These are phyloP conservation scores for Nothocercus julius DNA, from an alignment of 2,113 vertebrate species.

Conservation along the genomic window DNA sequence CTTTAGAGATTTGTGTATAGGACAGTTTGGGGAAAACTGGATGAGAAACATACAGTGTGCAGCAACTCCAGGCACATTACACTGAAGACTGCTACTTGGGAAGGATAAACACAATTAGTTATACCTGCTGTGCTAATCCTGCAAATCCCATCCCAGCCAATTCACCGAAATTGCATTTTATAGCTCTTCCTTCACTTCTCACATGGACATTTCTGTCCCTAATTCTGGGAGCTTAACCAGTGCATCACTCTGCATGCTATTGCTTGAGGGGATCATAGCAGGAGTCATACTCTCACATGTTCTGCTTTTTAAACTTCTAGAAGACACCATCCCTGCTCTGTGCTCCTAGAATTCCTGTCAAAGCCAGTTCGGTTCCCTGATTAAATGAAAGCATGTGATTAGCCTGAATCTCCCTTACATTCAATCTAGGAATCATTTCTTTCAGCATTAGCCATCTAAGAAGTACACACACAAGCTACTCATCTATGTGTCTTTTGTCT, in stretches of 20 bases:
- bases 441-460: not conserved
- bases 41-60: slow-evolving; percentile 21
- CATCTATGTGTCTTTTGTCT: not conserved
- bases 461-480: not conserved
- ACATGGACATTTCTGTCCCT: not conserved
- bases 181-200: not conserved
- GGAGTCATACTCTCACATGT: slow-evolving; percentile 27
- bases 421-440: not conserved
- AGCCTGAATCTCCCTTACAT: not conserved
- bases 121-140: slow-evolving; percentile 55
- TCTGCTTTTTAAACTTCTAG: slow-evolving; percentile 35
- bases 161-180: slow-evolving; percentile 51
- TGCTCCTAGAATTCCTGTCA: not conserved
- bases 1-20: slow-evolving; percentile 37
- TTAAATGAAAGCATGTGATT: not conserved
- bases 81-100: slow-evolving; percentile 34
- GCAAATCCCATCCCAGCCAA: slow-evolving; percentile 35
- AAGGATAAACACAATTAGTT: slow-evolving; percentile 56
- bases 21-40: slow-evolving; percentile 28
- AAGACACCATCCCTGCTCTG: not conserved
- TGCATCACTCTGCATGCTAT: not conserved
- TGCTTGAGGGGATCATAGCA: slow-evolving; percentile 5
- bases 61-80: slow-evolving; percentile 53
- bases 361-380: not conserved
- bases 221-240: slow-evolving; percentile 45